A percentile compares a stretch with the other conserved stretches of the same genome.
Conservation (phyloP, 2,797 vertebrate genomes). For the Ibycter americanus region DNA sequence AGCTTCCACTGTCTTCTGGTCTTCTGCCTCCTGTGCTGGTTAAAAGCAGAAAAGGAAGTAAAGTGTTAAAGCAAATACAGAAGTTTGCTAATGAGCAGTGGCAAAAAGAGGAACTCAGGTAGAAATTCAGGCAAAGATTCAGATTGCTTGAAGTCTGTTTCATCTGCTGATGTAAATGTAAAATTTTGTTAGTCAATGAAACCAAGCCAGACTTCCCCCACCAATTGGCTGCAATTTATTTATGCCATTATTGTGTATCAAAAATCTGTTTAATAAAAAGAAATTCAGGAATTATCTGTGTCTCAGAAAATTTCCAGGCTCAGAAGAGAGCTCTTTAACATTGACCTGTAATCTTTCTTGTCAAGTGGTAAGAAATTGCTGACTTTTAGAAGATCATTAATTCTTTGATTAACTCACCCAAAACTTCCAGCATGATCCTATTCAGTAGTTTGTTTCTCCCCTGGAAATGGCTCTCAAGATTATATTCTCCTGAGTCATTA, state of each 20-base stretch:
- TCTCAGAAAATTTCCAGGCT: neutral
- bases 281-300: neutral
- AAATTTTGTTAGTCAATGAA: neutral
- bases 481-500: slow-evolving; percentile 28
- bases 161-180: neutral
- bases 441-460: neutral
- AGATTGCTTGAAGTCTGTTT: neutral
- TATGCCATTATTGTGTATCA: neutral
- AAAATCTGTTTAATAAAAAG: neutral
- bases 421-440: neutral
- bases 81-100: neutral
- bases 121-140: neutral
- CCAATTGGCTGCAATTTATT: neutral
- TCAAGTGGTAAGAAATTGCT: slow-evolving; percentile 10
- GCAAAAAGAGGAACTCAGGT: neutral
- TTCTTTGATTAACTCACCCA: slow-evolving; percentile 32
- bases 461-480: neutral
- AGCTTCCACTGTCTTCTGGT: neutral
- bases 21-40: neutral
- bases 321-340: neutral
- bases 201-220: neutral
- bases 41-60: neutral
- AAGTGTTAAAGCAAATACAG: neutral
- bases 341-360: neutral
- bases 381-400: slow-evolving; percentile 3